A percentile compares a stretch with the other conserved stretches of the same genome.
Conservation (phyloP, 2,113 vertebrate genomes). For the Embiotoca jacksoni region DNA sequence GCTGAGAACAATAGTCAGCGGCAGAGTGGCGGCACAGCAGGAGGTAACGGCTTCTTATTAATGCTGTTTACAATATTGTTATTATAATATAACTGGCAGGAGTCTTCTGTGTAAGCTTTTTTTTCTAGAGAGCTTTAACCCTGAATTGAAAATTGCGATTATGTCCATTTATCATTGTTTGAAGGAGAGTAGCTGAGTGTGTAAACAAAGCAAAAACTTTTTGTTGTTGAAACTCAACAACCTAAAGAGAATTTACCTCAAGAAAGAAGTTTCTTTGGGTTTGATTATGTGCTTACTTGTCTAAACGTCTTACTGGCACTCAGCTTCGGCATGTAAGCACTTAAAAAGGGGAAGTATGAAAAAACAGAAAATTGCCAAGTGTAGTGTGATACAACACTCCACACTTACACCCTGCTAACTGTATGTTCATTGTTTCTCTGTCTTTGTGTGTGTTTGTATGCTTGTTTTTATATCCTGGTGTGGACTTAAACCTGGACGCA, state of each 20-base stretch:
- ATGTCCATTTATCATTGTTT: neutral
- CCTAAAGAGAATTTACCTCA: neutral
- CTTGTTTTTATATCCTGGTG: neutral
- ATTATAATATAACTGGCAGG: neutral
- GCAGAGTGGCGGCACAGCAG: neutral
- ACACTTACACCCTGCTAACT: neutral
- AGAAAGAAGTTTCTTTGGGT: neutral
- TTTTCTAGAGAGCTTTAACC: neutral
- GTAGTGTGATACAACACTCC: neutral
- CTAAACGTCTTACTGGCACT: neutral
- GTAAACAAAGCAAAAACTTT: conserved; percentile 1
- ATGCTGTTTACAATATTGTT: neutral
- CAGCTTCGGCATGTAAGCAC: neutral
- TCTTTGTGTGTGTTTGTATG: neutral
- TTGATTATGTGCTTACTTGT: neutral
- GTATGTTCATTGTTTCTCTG: neutral
- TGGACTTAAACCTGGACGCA: too few relatives aligned
- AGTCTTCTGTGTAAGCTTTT: neutral
- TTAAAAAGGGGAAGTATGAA: conserved; percentile 65
- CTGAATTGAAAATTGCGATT: neutral
- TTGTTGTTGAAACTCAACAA: neutral
- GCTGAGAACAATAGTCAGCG: neutral
- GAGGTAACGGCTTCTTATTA: conserved; percentile 41
- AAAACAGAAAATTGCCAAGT: conserved; percentile 36
- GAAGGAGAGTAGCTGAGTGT: neutral